Evolutionary conservation across 2,797 vertebrate species (phyloP), one percentile per base, ranked within the genome.

Genomic region (Manis javanica): DNA sequence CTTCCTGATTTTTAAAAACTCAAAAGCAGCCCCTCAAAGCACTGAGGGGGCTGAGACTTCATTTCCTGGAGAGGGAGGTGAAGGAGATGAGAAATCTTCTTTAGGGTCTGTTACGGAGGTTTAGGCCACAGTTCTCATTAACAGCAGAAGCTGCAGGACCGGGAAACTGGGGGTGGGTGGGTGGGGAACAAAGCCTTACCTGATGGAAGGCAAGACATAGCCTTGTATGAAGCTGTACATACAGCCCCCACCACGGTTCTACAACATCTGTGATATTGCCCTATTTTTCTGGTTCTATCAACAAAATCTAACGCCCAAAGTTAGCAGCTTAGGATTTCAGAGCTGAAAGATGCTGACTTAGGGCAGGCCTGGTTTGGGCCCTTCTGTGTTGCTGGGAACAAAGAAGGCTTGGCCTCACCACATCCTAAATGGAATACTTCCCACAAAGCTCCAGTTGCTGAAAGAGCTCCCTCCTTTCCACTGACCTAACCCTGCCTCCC

Each of bases 271-370:
- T 24, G 29, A 94, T 42, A 53, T 3, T 90, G 85, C 49, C 95
- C 96, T 92, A 83, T 29, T 96, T 98, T 93, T 78, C 91, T 55
- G 39, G 77, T 95, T 95, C 86, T 51, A 93, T 96, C 94, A 94
- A 31, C 88, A 89, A 95, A 92, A 64, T 59, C 78, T 74, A 88
- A 92, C 37, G 78, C 77, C 87, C 87, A 26, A 90, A 95, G 93
- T 97, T 96, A 96, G 94, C 88, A 95, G 68, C 78, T 69, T 15
- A 79, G 77, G 18, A 91, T 71, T 88, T 96, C 53, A 81, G 74
- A 90, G 64, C 24, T 96, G 68, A 94, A 92, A 96, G 86, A 63
- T 69, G 69, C 46, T 83, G 72, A 91, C 68, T 82, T 26, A n/a
- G 59, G 23, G 51, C 39, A 63, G 34, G 49, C 68, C 39, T 42